A percentile compares a stretch with the other conserved stretches of the same genome.
These are phyloP conservation scores for Folsomia candida DNA, from an alignment of 2,888 invertebrate species.

Conservation along the genomic window DNA sequence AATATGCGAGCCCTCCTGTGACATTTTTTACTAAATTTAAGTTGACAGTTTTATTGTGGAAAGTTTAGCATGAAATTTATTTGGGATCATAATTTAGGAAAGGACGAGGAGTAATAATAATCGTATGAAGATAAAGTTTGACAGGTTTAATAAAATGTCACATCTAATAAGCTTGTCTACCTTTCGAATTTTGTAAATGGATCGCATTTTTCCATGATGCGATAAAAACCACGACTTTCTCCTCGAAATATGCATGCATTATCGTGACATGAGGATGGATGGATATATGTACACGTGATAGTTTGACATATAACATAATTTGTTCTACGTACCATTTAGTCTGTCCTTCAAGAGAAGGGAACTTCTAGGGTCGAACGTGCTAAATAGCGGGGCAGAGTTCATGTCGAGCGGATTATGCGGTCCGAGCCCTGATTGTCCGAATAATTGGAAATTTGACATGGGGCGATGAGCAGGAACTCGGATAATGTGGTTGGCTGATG, in stretches of 20 bases:
- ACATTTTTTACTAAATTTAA: background rate
- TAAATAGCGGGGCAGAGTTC: conserved; percentile 49
- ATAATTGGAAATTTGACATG: conserved; percentile 51
- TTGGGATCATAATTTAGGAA: background rate
- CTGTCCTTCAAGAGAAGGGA: conserved; percentile 51
- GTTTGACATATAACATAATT: too few species aligned
- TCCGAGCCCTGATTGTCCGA: conserved; percentile 48
- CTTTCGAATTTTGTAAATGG: too few species aligned
- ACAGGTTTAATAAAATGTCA: conserved; percentile 1
- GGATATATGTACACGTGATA: too few species aligned
- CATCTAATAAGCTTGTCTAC: background rate
- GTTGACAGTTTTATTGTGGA: background rate
- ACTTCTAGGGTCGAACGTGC: conserved; percentile 50
- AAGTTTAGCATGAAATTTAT: background rate
- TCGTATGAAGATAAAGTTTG: background rate
- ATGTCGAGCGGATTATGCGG: conserved; percentile 47
- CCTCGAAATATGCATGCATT: too few species aligned
- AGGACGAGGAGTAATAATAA: background rate
- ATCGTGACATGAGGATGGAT: too few species aligned
- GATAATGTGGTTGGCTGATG: conserved; percentile 52
- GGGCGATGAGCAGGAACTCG: conserved; percentile 65
- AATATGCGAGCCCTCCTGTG: background rate
- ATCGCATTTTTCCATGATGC: too few species aligned
- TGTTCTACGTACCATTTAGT: conserved; percentile 47
- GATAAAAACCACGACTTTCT: too few species aligned